Evolutionary conservation across 1,140 invertebrate species (phyloP), one percentile per base, ranked within the genome.

Genomic region (Stegodyphus dumicola): DNA sequence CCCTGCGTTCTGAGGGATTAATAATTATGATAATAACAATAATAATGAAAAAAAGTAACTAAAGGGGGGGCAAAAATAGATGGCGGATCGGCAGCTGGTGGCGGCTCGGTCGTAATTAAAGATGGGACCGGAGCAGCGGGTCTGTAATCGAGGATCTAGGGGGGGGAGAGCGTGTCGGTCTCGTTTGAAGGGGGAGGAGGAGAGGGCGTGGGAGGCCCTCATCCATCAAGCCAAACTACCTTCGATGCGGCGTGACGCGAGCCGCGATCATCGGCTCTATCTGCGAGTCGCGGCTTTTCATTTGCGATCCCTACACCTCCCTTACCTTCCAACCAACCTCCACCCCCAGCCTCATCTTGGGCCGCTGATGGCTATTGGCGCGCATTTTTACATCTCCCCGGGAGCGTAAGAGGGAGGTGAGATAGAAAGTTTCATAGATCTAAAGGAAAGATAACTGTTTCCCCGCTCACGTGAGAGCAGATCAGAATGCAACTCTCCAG

Each of bases 201-300:
- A 7, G 66, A 67, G 17, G 66, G 15, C n/a, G 66, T 65, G 75
- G 74, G 33, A 60, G 52, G 33, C 56, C 15, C 75, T 77, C 75
- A 77, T 77, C 75, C 75, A 77, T 77, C 75, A 77, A 77, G 60
- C 56, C 60, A 77, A 77, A 77, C 75, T 77, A 77, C 75, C 75
- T 77, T 56, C 18, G 75, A 65, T 66, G 48, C 60, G 33, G n/a
- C 75, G 33, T 77, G 75, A 77, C 75, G 51, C n/a, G 33, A 48
- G 53, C 48, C 49, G 51, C 56, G 56, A 77, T 65, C 60, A 15
- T 65, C 60, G 7, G 33, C 33, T 65, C 51, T 64, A 77, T 65
- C 60, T 49, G 5, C 7, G 11, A 65, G 17, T 33, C 65, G 75
- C 75, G 33, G 33, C 33, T 33, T 77, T 77, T 77, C 75, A 77